Evolutionary conservation across 1,140 invertebrate species (phyloP).

Genomic region (Nilaparvata lugens): DNA sequence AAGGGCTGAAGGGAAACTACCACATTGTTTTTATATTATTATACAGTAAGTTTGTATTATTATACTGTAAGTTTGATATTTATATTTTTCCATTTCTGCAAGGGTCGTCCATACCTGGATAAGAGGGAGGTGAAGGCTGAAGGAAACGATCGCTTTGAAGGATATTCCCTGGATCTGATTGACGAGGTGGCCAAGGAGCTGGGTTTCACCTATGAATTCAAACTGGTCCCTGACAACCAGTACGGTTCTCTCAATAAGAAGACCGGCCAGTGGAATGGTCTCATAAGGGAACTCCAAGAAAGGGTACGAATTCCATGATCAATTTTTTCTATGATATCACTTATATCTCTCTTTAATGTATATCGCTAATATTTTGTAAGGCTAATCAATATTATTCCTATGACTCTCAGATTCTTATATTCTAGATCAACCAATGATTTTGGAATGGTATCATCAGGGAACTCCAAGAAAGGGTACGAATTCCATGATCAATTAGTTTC

Average conservation of each 20-base stretch:
- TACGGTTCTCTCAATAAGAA: constrained; percentile 63
- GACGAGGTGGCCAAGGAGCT: constrained; percentile 59
- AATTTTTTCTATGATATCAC: no score
- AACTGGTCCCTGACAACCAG: constrained; percentile 53
- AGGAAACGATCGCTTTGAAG: constrained; percentile 58
- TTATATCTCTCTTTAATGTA: no score
- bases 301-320: constrained; percentile 47
- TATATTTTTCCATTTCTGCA: constrained; percentile 1
- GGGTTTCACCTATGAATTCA: constrained; percentile 67
- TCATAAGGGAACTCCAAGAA: constrained; percentile 72
- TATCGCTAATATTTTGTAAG: no score
- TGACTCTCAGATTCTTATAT: no score
- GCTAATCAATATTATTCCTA: no score
- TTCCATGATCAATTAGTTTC: no score
- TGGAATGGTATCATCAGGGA: constrained; percentile 85
- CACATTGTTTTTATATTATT: no score
- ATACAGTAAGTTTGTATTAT: no score
- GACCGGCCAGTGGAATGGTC: constrained; percentile 74
- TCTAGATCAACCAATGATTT: no score
- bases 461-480: constrained; percentile 63
- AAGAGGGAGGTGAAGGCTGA: constrained; percentile 40
- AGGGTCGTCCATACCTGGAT: constrained; percentile 66
- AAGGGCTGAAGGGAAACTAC: no score
- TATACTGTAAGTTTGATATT: no score
- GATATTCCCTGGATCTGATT: constrained; percentile 74